A percentile compares a stretch with the other conserved stretches of the same genome.
Evolutionary conservation across 2,888 invertebrate genomes (phyloP).

Genomic region (Nezara viridula): DNA sequence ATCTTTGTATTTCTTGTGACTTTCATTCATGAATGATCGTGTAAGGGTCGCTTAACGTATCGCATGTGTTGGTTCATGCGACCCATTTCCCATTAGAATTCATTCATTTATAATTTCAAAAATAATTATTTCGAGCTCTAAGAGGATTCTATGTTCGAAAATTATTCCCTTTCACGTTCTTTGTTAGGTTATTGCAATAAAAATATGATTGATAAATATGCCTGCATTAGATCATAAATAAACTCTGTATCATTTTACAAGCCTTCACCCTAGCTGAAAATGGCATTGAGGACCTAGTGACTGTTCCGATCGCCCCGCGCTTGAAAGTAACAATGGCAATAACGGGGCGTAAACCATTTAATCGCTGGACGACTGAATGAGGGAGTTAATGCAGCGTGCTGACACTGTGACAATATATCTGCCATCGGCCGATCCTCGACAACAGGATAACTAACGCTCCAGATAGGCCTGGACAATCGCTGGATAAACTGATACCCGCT

Average conservation of each 20-base stretch:
- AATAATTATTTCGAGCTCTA: background rate
- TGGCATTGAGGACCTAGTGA: background rate
- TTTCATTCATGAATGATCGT: too few relatives aligned
- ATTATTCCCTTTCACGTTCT: background rate
- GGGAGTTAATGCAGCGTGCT: conserved; percentile 14
- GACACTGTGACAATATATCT: background rate
- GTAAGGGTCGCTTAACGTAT: too few relatives aligned
- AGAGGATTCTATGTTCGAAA: background rate
- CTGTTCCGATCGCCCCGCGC: background rate
- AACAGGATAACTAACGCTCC: conserved; percentile 24
- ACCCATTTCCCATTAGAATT: background rate
- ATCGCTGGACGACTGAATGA: background rate
- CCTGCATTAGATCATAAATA: background rate
- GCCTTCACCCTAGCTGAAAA: background rate
- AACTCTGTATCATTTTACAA: background rate
- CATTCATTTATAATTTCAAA: background rate
- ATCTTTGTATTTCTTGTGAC: too few relatives aligned
- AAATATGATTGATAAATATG: background rate
- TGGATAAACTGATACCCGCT: conserved; percentile 19
- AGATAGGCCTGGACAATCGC: conserved; percentile 34
- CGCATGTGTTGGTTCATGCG: too few relatives aligned
- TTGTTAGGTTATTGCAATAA: background rate
- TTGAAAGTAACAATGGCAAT: background rate
- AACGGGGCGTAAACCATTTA: conserved; percentile 45
- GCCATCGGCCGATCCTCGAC: background rate